Base-by-base conservation (phyloP, 2,113 vertebrate genomes). In the Corythornis madagascariensis region DNA sequence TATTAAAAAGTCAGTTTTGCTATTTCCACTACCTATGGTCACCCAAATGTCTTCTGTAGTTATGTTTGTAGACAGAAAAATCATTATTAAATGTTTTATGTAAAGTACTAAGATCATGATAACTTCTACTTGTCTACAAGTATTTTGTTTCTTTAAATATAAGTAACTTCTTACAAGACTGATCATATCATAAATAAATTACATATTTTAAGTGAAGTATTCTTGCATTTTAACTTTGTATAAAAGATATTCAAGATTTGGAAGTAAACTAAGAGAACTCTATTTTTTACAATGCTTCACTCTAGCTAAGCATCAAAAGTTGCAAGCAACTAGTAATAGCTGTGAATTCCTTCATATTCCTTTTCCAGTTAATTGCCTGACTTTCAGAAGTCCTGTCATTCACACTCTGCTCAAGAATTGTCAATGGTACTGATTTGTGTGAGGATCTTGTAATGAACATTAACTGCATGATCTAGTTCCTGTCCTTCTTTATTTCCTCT, bases 321-420 rank as follows among this genome's bases (percentile, higher is more conserved):
- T 66, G 45, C 25, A 93, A 77, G 74, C 29, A 10, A 33, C 38
- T 66, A 12, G 2, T 48, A 90, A 84, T 4, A 8, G 25, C 35
- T 60, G 9, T 60, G 81, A 89, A 71, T 83, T 75, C 20, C 16
- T 77, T 86, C 48, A 56, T 33, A 17, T n/a, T 40, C 3, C 8
- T 83, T 65, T 78, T 55, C 9, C 48, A 67, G 8, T 48, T 80
- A 65, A 81, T 66, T 71, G 11, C 13, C 33, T 83, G 65, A 78
- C n/a, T 93, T 92, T 86, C 61, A 67, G n/a, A 94, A 90, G 43
- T 63, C 16, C 43, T 73, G 18, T 64, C 77, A 60, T 70, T 93
- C 26, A 64, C 28, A 57, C 7, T 74, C 16, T 72, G 26, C 13
- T 69, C 26, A 76, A 71, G 88, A 86, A 50, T 29, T 83, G 25